phyloP scores from a whole-genome alignment of 2,797 vertebrate species.

The Melanotaenia boesemani region DNA sequence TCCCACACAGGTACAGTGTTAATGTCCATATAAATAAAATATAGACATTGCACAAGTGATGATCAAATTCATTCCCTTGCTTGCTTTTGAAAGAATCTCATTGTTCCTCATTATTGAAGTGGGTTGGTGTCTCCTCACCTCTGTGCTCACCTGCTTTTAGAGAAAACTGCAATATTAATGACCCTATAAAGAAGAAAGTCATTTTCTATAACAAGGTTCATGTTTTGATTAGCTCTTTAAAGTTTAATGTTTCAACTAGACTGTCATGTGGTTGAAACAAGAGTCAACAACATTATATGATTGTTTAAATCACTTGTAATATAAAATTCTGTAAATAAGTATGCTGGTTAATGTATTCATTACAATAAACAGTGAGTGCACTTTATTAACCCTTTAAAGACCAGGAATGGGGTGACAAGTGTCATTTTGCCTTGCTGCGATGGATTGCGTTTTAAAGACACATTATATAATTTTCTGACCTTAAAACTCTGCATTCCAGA shows the following conservation, averaged over 20 bases:
- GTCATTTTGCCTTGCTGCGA: too few species aligned
- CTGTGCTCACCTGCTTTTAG: slow-evolving; percentile 56
- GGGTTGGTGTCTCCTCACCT: slow-evolving; percentile 69
- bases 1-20: slow-evolving; percentile 41
- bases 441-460: too few species aligned
- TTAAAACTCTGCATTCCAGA: too few species aligned
- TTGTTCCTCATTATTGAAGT: slow-evolving; percentile 69
- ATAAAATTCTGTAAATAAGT: background rate
- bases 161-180: slow-evolving; percentile 67
- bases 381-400: too few species aligned
- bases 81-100: slow-evolving; percentile 51
- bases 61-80: slow-evolving; percentile 27
- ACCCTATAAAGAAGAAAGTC: slow-evolving; percentile 32
- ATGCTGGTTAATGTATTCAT: background rate
- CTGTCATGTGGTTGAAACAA: slow-evolving; percentile 13
- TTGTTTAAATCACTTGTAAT: background rate
- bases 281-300: background rate
- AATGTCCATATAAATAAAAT: slow-evolving; percentile 78
- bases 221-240: slow-evolving; percentile 19
- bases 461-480: too few species aligned
- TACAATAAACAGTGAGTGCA: background rate
- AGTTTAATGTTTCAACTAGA: slow-evolving; percentile 1
- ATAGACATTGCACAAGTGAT: slow-evolving; percentile 54
- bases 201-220: slow-evolving; percentile 19
- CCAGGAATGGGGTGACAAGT: too few species aligned